These are phyloP conservation scores for Drosophila atripex DNA, from an alignment of 2,888 invertebrate species.

Conservation along the genomic window DNA sequence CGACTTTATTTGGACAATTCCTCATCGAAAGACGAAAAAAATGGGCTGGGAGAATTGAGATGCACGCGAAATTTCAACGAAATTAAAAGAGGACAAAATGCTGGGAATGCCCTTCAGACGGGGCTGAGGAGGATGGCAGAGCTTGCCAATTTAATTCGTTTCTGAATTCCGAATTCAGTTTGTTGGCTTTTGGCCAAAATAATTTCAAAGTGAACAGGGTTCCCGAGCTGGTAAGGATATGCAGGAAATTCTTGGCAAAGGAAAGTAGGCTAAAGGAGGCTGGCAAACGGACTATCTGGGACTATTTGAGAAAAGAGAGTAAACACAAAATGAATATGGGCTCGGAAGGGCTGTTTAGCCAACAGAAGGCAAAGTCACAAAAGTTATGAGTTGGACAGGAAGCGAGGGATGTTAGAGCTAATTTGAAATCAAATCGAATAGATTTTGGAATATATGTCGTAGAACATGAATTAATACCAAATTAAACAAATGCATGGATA, in stretches of 20 bases:
- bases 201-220: conserved; percentile 6
- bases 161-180: conserved; percentile 44
- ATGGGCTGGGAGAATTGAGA: conserved; percentile 21
- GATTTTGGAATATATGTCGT: too few species aligned
- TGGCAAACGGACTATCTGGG: background rate
- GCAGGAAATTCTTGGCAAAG: conserved; percentile 1
- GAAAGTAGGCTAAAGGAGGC: background rate
- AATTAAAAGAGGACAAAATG: conserved; percentile 55
- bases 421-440: background rate
- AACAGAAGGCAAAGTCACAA: background rate
- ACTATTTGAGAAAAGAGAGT: background rate
- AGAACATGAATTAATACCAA: too few species aligned
- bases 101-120: conserved; percentile 28
- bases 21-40: conserved; percentile 6
- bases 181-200: conserved; percentile 46
- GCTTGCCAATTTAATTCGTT: conserved; percentile 63
- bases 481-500: too few species aligned
- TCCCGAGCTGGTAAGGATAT: background rate
- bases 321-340: background rate
- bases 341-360: background rate
- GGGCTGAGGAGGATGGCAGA: conserved; percentile 8
- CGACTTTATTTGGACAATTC: conserved; percentile 47
- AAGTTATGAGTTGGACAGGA: conserved; percentile 3
- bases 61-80: conserved; percentile 53
- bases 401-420: conserved; percentile 5